Conservation (phyloP, 2,797 vertebrate genomes). For the Sebastes steindachneri region DNA sequence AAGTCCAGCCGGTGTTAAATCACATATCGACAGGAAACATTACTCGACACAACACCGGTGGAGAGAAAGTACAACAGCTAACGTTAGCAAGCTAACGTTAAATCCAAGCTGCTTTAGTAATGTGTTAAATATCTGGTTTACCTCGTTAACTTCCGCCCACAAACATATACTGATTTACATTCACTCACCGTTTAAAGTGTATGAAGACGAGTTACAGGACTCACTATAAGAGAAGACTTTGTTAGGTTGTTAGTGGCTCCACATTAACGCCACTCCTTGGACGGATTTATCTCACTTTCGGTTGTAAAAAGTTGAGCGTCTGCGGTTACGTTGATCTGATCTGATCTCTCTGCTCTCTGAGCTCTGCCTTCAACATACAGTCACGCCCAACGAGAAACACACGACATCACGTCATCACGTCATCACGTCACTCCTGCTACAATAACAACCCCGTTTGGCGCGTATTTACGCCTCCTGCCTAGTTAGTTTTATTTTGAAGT, state of each 20-base stretch:
- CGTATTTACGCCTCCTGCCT: accelerated
- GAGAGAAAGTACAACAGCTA: not conserved
- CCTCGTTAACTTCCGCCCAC: not conserved
- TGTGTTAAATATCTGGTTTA: not conserved
- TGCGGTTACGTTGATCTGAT: not conserved
- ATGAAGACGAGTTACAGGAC: accelerated
- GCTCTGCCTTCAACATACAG: not conserved
- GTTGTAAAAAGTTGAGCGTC: not conserved
- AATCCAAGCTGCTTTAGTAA: not conserved
- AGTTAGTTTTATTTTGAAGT: not conserved
- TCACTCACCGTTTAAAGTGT: not conserved
- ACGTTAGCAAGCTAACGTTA: not conserved
- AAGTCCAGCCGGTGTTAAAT: not conserved
- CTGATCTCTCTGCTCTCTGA: not conserved
- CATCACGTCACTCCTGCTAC: not conserved
- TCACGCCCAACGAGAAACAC: not conserved
- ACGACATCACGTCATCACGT: not conserved
- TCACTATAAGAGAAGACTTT: not conserved
- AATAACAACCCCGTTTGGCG: not conserved
- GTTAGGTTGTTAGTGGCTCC: accelerated
- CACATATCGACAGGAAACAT: too few relatives aligned
- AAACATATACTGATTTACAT: accelerated
- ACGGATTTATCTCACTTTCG: not conserved
- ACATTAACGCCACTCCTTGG: not conserved
- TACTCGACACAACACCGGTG: too few relatives aligned